Evolutionary conservation across 2,113 vertebrate genomes (phyloP).

Genomic region (Oreochromis spilurus): DNA sequence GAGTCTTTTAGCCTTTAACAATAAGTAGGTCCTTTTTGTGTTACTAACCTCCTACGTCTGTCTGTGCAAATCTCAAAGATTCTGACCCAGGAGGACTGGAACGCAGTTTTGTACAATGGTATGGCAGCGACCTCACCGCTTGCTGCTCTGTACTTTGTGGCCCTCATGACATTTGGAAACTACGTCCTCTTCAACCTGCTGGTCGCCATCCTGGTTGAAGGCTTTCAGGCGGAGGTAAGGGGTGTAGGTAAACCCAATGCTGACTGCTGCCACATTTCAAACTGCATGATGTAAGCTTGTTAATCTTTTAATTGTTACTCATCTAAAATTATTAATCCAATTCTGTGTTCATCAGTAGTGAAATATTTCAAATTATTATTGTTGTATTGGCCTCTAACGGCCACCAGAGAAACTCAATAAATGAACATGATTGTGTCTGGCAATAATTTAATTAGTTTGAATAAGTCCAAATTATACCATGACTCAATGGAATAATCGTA

Average conservation of each 20-base stretch:
- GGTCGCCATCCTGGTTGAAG: constrained; percentile 95
- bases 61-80: constrained; percentile 70
- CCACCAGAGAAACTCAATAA: neutral
- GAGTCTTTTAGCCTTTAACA: fast-evolving
- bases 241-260: neutral
- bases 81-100: constrained; percentile 97
- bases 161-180: constrained; percentile 96
- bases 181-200: constrained; percentile 96
- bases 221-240: constrained; percentile 93
- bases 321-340: neutral
- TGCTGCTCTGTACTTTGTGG: constrained; percentile 94
- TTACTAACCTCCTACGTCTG: neutral
- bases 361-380: neutral
- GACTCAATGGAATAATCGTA: neutral
- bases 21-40: neutral
- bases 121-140: constrained; percentile 91
- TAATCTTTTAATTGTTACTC: neutral
- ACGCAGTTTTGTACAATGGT: constrained; percentile 91
- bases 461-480: neutral
- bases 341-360: neutral
- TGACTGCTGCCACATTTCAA: neutral
- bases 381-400: neutral
- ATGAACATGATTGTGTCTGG: neutral
- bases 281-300: neutral
- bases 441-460: neutral